A percentile compares a stretch with the other conserved stretches of the same genome.
These are phyloP conservation scores for Crioceris asparagi DNA, from an alignment of 2,888 invertebrate genomes.

Conservation along the genomic window DNA sequence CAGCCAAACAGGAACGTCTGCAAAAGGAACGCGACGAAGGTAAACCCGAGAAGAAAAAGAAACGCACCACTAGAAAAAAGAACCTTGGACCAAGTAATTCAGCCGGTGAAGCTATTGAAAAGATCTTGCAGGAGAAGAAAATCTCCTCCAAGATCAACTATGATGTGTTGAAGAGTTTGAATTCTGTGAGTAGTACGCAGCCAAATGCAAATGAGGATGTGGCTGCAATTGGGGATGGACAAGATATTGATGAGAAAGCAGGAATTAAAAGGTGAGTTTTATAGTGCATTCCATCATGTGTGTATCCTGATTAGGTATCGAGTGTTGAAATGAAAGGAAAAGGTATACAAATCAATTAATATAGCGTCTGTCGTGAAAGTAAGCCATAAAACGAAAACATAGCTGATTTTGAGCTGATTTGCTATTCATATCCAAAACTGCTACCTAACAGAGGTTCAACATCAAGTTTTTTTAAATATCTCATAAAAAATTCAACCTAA, in stretches of 20 bases:
- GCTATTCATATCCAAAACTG: no score
- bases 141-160: slow-evolving; percentile 97
- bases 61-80: slow-evolving; percentile 52
- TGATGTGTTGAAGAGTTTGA: slow-evolving; percentile 82
- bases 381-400: no score
- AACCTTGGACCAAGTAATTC: slow-evolving; percentile 55
- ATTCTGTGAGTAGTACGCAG: slow-evolving; percentile 27
- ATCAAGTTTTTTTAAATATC: no score
- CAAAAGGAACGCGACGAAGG: slow-evolving; percentile 78
- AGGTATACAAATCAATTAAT: no score
- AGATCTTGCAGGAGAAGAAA: slow-evolving; percentile 67
- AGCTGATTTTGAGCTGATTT: no score
- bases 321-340: no score
- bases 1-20: slow-evolving; percentile 71
- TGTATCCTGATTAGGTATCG: no score
- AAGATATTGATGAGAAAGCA: slow-evolving; percentile 14
- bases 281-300: no score
- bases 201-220: slow-evolving; percentile 27
- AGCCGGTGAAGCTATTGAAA: slow-evolving; percentile 51
- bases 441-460: no score
- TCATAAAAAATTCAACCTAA: no score
- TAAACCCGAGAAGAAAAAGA: slow-evolving; percentile 71
- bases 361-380: no score
- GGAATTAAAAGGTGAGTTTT: slow-evolving; percentile 21
- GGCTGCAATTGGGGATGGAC: slow-evolving; percentile 15